Evolutionary conservation across 2,797 vertebrate genomes (phyloP).

Genomic region (Fringilla coelebs): DNA sequence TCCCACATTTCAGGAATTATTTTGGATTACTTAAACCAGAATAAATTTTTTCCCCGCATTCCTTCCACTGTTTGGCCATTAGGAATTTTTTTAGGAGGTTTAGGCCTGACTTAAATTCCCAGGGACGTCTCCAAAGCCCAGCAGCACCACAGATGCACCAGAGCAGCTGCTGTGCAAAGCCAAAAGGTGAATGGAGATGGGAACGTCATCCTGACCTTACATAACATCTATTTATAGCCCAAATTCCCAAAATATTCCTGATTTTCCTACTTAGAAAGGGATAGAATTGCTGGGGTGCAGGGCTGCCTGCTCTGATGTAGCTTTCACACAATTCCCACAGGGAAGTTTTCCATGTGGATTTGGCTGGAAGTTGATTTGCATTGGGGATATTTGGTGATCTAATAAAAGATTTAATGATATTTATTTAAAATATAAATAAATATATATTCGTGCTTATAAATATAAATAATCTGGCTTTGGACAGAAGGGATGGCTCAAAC

Average conservation of each 20-base stretch:
- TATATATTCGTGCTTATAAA: no score
- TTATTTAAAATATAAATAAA: neutral
- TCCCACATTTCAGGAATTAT: neutral
- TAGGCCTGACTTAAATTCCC: neutral
- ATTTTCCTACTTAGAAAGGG: neutral
- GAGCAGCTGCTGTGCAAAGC: conserved; percentile 22
- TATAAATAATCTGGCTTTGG: no score
- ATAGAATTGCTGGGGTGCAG: neutral
- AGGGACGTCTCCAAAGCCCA: neutral
- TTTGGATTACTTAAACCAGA: neutral
- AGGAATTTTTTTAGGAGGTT: neutral
- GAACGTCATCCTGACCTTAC: neutral
- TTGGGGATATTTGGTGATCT: rapidly evolving
- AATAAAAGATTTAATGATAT: no score
- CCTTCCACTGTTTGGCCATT: neutral
- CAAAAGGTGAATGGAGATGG: neutral
- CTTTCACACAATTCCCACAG: rapidly evolving
- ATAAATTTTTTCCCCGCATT: neutral
- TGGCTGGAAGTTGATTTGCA: no score
- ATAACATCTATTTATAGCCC: neutral
- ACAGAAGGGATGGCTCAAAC: neutral
- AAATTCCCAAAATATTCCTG: neutral
- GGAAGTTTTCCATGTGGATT: rapidly evolving
- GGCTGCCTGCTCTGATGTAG: neutral
- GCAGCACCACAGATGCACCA: neutral